These are phyloP conservation scores for Dallia pectoralis DNA, from an alignment of 2,797 vertebrate genomes.

Conservation along the genomic window DNA sequence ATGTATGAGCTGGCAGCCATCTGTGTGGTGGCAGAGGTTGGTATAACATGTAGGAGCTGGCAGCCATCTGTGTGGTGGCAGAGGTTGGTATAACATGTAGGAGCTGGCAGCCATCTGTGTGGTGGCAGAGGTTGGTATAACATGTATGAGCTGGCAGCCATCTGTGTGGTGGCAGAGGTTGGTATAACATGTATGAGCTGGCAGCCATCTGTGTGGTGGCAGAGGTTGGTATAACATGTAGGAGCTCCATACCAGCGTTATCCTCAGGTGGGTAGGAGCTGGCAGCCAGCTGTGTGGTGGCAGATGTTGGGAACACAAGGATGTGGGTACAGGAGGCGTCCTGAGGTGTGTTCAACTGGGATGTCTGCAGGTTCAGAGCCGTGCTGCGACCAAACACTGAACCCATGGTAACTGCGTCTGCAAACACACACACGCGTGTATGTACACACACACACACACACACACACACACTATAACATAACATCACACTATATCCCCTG, in stretches of 20 bases:
- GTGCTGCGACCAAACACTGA: conserved; percentile 97
- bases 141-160: too few relatives aligned
- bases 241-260: conserved; percentile 80
- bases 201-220: too few relatives aligned
- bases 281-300: conserved; percentile 92
- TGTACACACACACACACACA: conserved; percentile 11
- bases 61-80: too few relatives aligned
- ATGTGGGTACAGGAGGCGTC: conserved; percentile 98
- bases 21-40: too few relatives aligned
- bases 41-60: too few relatives aligned
- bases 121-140: too few relatives aligned
- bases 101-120: too few relatives aligned
- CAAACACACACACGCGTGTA: conserved; percentile 14
- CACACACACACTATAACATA: background rate
- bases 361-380: conserved; percentile 93
- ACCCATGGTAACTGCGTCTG: conserved; percentile 97
- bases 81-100: too few relatives aligned
- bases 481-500: background rate
- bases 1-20: too few relatives aligned
- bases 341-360: conserved; percentile 96
- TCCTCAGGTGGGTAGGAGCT: conserved; percentile 94
- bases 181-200: too few relatives aligned
- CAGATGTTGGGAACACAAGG: conserved; percentile 95
- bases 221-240: background rate
- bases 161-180: too few relatives aligned